These are phyloP conservation scores for Rhabdophis nuchalis DNA, from an alignment of 2,797 vertebrate species.

Conservation along the genomic window DNA sequence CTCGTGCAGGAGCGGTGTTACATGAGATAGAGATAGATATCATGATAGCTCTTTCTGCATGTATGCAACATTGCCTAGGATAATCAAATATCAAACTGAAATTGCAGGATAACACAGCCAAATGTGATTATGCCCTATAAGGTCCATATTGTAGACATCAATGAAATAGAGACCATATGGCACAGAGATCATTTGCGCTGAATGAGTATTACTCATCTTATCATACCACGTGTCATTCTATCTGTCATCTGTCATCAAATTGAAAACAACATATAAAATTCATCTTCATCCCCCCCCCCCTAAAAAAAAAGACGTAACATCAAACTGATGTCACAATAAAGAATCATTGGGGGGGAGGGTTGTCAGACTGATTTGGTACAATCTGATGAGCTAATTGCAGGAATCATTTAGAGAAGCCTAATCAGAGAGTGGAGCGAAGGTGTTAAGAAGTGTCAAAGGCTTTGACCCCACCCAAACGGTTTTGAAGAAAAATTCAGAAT, in stretches of 20 bases:
- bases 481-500: neutral
- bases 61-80: slow-evolving; percentile 71
- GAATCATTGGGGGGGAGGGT: no score
- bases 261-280: neutral
- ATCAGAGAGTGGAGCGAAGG: slow-evolving; percentile 35
- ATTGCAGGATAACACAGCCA: slow-evolving; percentile 54
- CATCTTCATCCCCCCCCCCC: slow-evolving; percentile 34
- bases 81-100: neutral
- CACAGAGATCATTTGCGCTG: slow-evolving; percentile 69
- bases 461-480: slow-evolving; percentile 18
- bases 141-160: slow-evolving; percentile 74
- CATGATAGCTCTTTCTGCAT: slow-evolving; percentile 61
- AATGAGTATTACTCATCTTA: slow-evolving; percentile 69
- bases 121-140: slow-evolving; percentile 69
- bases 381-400: slow-evolving; percentile 51
- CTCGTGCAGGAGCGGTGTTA: no score
- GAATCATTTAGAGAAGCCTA: slow-evolving; percentile 42
- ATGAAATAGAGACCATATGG: slow-evolving; percentile 75
- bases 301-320: slow-evolving; percentile 53
- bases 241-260: neutral
- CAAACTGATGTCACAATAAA: slow-evolving; percentile 36
- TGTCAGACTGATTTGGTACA: slow-evolving; percentile 49
- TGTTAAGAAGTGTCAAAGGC: neutral
- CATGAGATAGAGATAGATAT: no score
- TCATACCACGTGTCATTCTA: neutral